Conservation (phyloP, 2,113 vertebrate species). For the Perca schrenkii region DNA sequence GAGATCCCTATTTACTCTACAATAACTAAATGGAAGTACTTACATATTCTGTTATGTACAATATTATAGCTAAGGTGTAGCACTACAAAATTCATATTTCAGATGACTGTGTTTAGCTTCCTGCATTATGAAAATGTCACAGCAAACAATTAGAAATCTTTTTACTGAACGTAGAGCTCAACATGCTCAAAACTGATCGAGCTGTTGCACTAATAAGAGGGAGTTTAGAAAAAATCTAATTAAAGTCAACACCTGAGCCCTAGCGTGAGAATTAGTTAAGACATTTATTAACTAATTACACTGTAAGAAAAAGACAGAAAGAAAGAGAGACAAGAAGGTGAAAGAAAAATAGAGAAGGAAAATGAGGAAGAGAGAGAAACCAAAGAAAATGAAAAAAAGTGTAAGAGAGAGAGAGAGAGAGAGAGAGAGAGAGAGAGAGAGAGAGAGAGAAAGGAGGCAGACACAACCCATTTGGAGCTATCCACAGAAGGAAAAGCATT, state of each 20-base stretch:
- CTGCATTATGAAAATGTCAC: background rate
- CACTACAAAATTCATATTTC: background rate
- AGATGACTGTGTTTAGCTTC: background rate
- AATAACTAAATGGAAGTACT: background rate
- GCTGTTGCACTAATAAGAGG: background rate
- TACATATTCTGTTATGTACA: background rate
- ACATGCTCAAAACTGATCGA: background rate
- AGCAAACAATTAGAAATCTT: constrained; percentile 11
- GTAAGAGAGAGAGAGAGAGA: background rate
- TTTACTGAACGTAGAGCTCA: background rate
- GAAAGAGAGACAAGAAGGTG: constrained; percentile 18
- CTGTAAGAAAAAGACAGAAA: constrained; percentile 48
- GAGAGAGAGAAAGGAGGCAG: constrained; percentile 32
- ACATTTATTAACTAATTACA: constrained; percentile 58
- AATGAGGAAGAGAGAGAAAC: constrained; percentile 31
- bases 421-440: background rate
- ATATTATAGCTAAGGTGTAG: constrained; percentile 1
- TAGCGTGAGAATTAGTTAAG: constrained; percentile 34
- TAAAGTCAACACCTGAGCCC: constrained; percentile 15
- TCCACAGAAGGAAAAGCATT: constrained; percentile 56
- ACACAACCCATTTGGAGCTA: constrained; percentile 56
- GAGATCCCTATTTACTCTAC: constrained; percentile 12
- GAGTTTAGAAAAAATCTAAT: background rate
- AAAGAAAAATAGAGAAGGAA: constrained; percentile 23
- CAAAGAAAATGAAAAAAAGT: constrained; percentile 19